phyloP scores from a whole-genome alignment of 2,797 vertebrate genomes.

The Smutsia gigantea region DNA sequence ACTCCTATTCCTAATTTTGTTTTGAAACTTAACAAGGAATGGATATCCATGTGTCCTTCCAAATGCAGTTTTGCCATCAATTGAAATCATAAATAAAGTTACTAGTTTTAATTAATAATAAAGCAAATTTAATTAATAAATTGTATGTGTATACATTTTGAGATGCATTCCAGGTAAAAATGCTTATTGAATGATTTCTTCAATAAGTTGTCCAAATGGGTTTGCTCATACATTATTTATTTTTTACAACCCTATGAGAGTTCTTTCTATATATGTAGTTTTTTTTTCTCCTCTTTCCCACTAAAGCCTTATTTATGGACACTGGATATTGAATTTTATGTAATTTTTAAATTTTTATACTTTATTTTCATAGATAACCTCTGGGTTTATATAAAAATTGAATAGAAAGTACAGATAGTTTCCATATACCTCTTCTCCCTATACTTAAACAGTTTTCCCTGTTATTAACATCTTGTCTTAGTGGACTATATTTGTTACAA shows the following conservation, averaged over 20 bases:
- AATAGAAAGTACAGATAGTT: not conserved
- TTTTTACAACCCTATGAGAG: not conserved
- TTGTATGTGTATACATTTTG: not conserved
- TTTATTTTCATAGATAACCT: not conserved
- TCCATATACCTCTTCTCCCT: not conserved
- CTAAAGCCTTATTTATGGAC: not conserved
- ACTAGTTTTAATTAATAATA: not conserved
- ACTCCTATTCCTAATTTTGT: not conserved
- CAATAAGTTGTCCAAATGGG: not conserved
- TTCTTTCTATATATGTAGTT: not conserved
- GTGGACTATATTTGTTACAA: not conserved
- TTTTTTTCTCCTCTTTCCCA: not conserved
- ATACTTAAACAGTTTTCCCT: not conserved
- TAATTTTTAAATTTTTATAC: not conserved
- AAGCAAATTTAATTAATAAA: too few species aligned
- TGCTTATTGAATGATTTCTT: conserved; percentile 9
- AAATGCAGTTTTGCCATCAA: not conserved
- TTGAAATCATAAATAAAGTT: conserved; percentile 7
- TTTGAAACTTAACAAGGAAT: not conserved
- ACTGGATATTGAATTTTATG: not conserved
- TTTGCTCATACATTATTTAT: not conserved
- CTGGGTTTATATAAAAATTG: not conserved
- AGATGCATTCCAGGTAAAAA: not conserved
- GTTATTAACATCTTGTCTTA: not conserved
- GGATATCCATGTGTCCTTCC: not conserved